Evolutionary conservation across 1,140 invertebrate species (phyloP), one percentile per base, ranked within the genome.

Genomic region (Drosophila sproati): DNA sequence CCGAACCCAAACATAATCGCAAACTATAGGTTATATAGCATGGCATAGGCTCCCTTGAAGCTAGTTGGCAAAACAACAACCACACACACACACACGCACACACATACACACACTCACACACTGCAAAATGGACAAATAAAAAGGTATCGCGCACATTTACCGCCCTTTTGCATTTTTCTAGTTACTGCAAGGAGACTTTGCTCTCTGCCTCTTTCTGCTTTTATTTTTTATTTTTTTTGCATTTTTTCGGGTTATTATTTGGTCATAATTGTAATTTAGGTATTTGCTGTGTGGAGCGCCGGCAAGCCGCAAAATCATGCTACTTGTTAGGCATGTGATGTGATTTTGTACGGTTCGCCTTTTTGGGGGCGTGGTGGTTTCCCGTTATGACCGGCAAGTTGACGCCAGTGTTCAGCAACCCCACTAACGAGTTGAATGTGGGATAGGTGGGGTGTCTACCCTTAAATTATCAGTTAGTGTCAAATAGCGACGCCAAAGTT

Each of bases 191-290:
- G 12, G n/a, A 50, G 50, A 63, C 72, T 45, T 41, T 31, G 12
- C 3, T 20, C 28, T 29, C 35, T 28, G 43, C 29, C 8, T 31
- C 54, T 4, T 8, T 5, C n/a, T 3, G 8, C 39, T n/a, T 28
- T 6, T 55, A 5, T 28, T 20, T 50, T 50, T 54, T n/a, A n/a
- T n/a, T 0, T 20, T 75, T 86, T 82, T 75, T 83, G 70, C 66
- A 82, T 82, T 88, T 88, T 87, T 88, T 88, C 80, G 85, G 85
- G 80, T 75, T 88, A 89, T 88, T 88, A 88, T 88, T 89, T 88
- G 83, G 77, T 78, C 85, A 89, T 88, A 88, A 88, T 88, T 88
- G 83, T 88, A 88, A 88, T 88, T 88, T 88, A 88, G 80, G 83
- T 89, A 80, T 88, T 89, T 89, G 85, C 69, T 62, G 77, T 88